Evolutionary conservation across 2,888 invertebrate genomes (phyloP).

Genomic region (Pasiphila rectangulata): DNA sequence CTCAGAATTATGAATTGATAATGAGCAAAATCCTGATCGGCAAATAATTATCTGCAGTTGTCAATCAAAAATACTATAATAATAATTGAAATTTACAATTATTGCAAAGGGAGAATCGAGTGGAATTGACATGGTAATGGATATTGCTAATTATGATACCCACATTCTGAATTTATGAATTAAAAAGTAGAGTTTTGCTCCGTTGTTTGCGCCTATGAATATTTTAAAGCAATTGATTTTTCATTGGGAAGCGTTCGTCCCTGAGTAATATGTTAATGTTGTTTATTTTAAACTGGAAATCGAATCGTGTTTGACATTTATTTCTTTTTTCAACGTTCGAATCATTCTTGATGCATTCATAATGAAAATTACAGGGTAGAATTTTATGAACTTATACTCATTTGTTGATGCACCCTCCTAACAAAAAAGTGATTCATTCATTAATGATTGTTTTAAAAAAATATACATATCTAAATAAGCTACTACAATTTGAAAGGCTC

Average conservation of each 20-base stretch:
- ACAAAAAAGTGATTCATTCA: too few relatives aligned
- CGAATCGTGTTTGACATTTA: background rate
- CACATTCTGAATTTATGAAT: slow-evolving; percentile 49
- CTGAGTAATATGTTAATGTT: slow-evolving; percentile 57
- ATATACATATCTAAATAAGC: too few relatives aligned
- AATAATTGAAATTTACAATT: slow-evolving; percentile 40
- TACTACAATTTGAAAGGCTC: slow-evolving; percentile 10
- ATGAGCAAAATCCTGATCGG: slow-evolving; percentile 56
- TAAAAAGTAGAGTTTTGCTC: slow-evolving; percentile 34
- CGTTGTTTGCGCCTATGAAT: slow-evolving; percentile 62
- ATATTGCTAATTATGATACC: slow-evolving; percentile 62
- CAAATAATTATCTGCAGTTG: slow-evolving; percentile 50
- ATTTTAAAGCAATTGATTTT: slow-evolving; percentile 64
- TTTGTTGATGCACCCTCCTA: too few relatives aligned
- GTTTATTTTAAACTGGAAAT: slow-evolving; percentile 41
- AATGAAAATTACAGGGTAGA: too few relatives aligned
- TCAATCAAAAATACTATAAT: slow-evolving; percentile 58
- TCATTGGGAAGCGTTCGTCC: slow-evolving; percentile 64
- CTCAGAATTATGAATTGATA: slow-evolving; percentile 49
- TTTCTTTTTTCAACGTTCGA: too few relatives aligned
- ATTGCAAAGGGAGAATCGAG: slow-evolving; percentile 43
- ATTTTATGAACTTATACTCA: too few relatives aligned
- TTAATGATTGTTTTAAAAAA: too few relatives aligned
- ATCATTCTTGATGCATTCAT: too few relatives aligned
- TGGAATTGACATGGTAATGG: slow-evolving; percentile 58